A percentile compares a stretch with the other conserved stretches of the same genome.
Conservation (phyloP, 2,797 vertebrate species). For the Sciurus carolinensis region DNA sequence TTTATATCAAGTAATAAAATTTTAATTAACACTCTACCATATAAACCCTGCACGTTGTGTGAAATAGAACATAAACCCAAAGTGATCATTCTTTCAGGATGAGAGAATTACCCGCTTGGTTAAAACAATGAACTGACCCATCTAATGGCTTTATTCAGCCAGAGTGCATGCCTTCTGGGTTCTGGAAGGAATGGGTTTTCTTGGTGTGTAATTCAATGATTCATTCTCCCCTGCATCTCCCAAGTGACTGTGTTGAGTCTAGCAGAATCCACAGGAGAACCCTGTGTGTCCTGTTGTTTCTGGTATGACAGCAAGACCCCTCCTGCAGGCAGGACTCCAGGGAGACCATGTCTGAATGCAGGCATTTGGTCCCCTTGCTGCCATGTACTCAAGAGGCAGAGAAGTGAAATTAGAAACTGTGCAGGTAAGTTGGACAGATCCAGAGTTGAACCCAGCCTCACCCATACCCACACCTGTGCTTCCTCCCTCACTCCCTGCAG, state of each 20-base stretch:
- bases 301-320: not conserved
- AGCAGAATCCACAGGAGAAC: not conserved
- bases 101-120: slow-evolving; percentile 41
- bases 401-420: too few relatives aligned
- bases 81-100: slow-evolving; percentile 9
- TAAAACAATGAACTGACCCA: slow-evolving; percentile 17
- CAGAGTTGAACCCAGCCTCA: not conserved
- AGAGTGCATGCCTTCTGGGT: not conserved
- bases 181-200: not conserved
- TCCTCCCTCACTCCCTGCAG: not conserved
- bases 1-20: slow-evolving; percentile 75
- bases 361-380: not conserved
- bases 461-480: accelerated
- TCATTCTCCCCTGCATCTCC: not conserved
- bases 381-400: not conserved
- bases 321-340: too few relatives aligned
- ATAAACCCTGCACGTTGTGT: slow-evolving; percentile 4
- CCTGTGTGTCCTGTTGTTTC: accelerated
- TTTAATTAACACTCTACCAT: slow-evolving; percentile 72
- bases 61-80: slow-evolving; percentile 69
- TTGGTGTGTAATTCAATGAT: not conserved
- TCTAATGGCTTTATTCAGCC: slow-evolving; percentile 58
- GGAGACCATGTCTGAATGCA: not conserved
- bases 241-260: not conserved
- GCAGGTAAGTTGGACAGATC: not conserved